These are phyloP conservation scores for Calonectris borealis DNA, from an alignment of 2,113 vertebrate genomes.

Conservation along the genomic window DNA sequence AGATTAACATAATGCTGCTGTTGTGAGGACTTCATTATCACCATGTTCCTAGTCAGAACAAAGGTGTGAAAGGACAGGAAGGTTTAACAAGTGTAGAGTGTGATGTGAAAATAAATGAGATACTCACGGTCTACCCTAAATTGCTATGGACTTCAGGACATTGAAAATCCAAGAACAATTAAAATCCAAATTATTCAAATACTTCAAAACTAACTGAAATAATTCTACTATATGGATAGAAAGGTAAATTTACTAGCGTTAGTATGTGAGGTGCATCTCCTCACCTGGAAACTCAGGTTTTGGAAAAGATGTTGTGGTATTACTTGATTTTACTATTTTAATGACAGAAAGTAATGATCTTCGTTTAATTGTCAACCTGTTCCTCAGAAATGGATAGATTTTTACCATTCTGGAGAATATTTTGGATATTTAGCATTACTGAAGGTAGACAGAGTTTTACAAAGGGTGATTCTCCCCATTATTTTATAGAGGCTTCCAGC, in stretches of 20 bases:
- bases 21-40: conserved; percentile 50
- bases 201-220: not conserved
- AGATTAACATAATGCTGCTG: not conserved
- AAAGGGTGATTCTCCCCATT: not conserved
- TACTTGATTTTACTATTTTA: not conserved
- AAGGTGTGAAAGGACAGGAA: conserved; percentile 36
- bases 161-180: not conserved
- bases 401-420: not conserved
- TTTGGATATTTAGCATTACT: not conserved
- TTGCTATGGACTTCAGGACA: not conserved
- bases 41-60: not conserved
- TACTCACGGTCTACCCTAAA: not conserved
- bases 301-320: not conserved
- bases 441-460: not conserved
- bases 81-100: not conserved
- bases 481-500: not conserved
- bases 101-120: conserved; percentile 22
- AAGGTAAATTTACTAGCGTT: not conserved
- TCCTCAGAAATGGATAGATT: not conserved
- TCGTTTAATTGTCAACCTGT: not conserved
- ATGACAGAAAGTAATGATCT: not conserved
- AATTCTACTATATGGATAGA: not conserved
- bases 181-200: not conserved
- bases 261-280: not conserved
- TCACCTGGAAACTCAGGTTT: not conserved